Conservation (phyloP, 2,888 invertebrate species). For the Laothoe populi region DNA sequence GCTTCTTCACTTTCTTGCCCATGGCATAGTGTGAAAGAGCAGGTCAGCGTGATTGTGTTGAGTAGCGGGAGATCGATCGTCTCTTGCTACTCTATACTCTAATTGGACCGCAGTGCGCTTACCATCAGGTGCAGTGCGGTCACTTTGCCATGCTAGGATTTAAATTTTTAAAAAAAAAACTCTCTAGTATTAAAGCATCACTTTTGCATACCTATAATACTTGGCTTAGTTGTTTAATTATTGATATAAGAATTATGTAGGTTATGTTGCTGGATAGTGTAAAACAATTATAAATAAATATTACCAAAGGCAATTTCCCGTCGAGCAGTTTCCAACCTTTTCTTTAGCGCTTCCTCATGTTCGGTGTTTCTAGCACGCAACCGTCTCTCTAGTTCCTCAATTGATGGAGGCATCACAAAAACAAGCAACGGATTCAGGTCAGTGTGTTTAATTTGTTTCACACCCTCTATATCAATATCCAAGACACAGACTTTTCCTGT, state of each 20-base stretch:
- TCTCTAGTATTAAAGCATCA: no score
- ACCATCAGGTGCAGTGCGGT: no score
- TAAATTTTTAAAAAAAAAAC: no score
- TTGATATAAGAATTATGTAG: background rate
- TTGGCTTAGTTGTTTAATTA: no score
- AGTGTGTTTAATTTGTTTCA: slow-evolving; percentile 92
- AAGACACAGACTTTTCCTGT: slow-evolving; percentile 95
- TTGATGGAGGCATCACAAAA: slow-evolving; percentile 96
- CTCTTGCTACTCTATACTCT: no score
- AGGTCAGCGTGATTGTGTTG: no score
- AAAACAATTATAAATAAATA: slow-evolving; percentile 25
- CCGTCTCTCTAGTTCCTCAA: slow-evolving; percentile 90
- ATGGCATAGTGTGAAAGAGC: no score
- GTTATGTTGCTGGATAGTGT: background rate
- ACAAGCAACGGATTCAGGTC: slow-evolving; percentile 93
- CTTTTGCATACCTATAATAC: no score
- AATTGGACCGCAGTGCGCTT: no score
- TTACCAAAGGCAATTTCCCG: slow-evolving; percentile 94
- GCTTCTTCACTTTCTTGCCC: no score
- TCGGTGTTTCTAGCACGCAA: slow-evolving; percentile 94
- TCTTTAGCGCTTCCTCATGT: slow-evolving; percentile 92
- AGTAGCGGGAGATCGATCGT: no score
- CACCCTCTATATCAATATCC: slow-evolving; percentile 98
- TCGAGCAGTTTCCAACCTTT: slow-evolving; percentile 90
- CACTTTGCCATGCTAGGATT: no score